A percentile compares a stretch with the other conserved stretches of the same genome.
phyloP scores from a whole-genome alignment of 2,797 vertebrate genomes.

The Chaetodon trifasciatus region DNA sequence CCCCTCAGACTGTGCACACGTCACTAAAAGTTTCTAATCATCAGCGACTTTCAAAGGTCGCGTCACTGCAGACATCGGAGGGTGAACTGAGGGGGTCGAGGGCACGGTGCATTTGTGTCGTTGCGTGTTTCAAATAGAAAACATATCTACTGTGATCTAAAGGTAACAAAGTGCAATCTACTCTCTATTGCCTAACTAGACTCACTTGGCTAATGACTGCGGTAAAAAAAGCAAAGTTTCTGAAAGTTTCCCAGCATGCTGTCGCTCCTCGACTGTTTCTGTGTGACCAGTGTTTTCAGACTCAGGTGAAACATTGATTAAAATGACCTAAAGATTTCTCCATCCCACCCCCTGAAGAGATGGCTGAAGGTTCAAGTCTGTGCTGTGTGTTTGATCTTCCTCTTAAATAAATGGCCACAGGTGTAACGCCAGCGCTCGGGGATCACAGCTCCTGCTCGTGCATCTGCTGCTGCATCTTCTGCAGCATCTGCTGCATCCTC shows the following conservation, averaged over 20 bases:
- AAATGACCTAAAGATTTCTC: background rate
- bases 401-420: background rate
- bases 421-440: background rate
- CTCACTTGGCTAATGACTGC: slow-evolving; percentile 60
- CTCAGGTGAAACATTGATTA: background rate
- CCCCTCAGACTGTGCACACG: background rate
- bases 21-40: background rate
- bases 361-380: background rate
- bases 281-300: background rate
- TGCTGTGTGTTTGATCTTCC: background rate
- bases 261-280: slow-evolving; percentile 4
- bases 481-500: slow-evolving; percentile 98
- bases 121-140: slow-evolving; percentile 29
- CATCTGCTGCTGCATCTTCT: slow-evolving; percentile 99
- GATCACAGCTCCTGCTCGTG: slow-evolving; percentile 96
- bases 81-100: background rate
- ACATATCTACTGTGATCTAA: slow-evolving; percentile 36
- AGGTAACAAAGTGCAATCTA: slow-evolving; percentile 48
- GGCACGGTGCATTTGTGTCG: background rate
- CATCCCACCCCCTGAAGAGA: background rate
- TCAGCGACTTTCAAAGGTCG: background rate
- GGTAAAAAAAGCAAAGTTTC: slow-evolving; percentile 30
- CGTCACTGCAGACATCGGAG: background rate
- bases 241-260: slow-evolving; percentile 53
- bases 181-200: slow-evolving; percentile 37